phyloP scores from a whole-genome alignment of 2,113 vertebrate genomes.

The Peromyscus maniculatus region DNA sequence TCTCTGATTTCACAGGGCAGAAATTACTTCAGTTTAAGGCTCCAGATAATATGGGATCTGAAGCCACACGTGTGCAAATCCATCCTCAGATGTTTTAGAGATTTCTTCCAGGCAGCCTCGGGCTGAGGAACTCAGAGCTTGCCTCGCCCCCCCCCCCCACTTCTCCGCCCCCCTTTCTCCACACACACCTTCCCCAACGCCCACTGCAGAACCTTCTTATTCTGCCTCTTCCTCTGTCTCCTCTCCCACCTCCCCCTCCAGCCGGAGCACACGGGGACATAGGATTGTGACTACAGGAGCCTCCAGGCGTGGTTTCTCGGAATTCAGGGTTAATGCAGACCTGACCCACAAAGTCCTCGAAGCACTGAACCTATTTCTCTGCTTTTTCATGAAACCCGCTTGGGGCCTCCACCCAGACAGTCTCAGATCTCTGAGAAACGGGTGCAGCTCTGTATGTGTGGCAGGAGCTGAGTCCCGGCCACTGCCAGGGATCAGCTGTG shows the following conservation, averaged over 20 bases:
- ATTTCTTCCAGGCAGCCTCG: slow-evolving; percentile 28
- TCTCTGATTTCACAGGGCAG: slow-evolving; percentile 32
- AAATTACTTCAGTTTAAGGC: background rate
- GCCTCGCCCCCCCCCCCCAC: background rate
- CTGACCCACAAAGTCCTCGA: background rate
- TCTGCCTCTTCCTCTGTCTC: slow-evolving; percentile 39
- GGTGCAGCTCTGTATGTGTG: background rate
- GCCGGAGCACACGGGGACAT: slow-evolving; percentile 59
- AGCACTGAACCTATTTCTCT: background rate
- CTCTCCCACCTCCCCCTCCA: background rate
- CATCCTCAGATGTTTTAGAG: slow-evolving; percentile 7
- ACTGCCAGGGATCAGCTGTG: background rate
- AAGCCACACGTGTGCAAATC: background rate
- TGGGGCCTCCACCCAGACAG: background rate
- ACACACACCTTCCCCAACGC: slow-evolving; percentile 22
- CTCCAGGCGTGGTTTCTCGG: slow-evolving; percentile 45
- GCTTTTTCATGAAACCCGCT: background rate
- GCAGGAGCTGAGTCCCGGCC: background rate
- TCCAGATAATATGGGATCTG: background rate
- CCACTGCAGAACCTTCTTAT: slow-evolving; percentile 66
- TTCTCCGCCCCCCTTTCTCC: background rate
- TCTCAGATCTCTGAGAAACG: background rate
- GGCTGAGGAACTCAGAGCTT: slow-evolving; percentile 1
- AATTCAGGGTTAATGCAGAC: background rate
- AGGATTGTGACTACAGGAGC: background rate